Conservation (phyloP, 2,888 invertebrate species). For the Andrena dorsata region DNA sequence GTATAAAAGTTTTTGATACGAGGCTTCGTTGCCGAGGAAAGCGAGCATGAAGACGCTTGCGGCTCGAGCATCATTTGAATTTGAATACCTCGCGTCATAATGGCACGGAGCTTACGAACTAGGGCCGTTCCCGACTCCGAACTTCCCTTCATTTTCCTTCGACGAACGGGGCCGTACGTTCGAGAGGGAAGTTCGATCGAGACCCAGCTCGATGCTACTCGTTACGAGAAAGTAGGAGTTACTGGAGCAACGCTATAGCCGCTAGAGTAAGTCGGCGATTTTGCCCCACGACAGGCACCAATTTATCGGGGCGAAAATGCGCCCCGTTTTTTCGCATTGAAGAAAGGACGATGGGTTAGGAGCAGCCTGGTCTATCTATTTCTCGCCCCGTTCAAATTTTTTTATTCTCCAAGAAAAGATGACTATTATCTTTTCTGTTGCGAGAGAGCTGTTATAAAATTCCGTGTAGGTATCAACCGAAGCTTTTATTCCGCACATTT, state of each 20-base stretch:
- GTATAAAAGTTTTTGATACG: too few relatives aligned
- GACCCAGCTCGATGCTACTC: not conserved
- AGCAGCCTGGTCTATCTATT: too few relatives aligned
- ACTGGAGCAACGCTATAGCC: not conserved
- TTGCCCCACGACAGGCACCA: not conserved
- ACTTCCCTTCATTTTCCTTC: slow-evolving; percentile 26
- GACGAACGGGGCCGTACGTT: not conserved
- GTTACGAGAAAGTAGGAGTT: not conserved
- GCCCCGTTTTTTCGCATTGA: too few relatives aligned
- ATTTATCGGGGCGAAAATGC: not conserved
- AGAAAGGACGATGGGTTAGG: too few relatives aligned
- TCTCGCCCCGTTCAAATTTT: too few relatives aligned
- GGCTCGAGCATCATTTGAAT: slow-evolving; percentile 35
- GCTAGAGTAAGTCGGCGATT: not conserved
- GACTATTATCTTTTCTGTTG: too few relatives aligned
- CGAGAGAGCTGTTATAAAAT: too few relatives aligned
- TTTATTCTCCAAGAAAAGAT: too few relatives aligned
- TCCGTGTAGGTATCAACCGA: too few relatives aligned
- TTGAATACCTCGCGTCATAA: slow-evolving; percentile 28
- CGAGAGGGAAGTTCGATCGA: slow-evolving; percentile 14
- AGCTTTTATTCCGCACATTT: too few relatives aligned
- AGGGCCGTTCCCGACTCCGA: slow-evolving; percentile 4
- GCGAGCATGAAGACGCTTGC: not conserved
- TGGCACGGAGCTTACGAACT: slow-evolving; percentile 7
- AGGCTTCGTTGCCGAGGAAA: too few relatives aligned